phyloP scores from a whole-genome alignment of 2,797 vertebrate genomes.

The Hozukius guyotensis region DNA sequence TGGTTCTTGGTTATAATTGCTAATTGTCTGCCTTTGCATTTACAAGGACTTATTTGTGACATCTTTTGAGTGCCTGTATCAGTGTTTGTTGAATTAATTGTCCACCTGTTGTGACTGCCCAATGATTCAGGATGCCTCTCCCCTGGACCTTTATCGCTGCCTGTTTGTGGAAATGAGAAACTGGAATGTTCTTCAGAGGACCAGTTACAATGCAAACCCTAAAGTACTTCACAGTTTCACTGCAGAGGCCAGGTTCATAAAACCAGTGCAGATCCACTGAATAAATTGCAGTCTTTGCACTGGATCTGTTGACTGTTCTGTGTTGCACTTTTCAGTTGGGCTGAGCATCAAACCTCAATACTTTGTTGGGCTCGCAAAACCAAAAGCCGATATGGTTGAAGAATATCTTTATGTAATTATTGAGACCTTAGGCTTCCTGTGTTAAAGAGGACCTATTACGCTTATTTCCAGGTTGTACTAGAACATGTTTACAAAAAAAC shows the following conservation, averaged over 20 bases:
- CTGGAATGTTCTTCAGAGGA: neutral
- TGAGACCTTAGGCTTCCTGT: neutral
- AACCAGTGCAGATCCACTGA: neutral
- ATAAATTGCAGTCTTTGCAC: neutral
- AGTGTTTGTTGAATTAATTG: neutral
- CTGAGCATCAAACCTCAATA: neutral
- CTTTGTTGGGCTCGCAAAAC: neutral
- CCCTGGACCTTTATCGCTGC: neutral
- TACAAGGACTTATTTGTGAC: neutral
- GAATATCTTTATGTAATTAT: neutral
- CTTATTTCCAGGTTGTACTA: too few species aligned
- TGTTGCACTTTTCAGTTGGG: neutral
- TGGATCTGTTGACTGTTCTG: neutral
- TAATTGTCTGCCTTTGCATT: neutral
- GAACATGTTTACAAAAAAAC: too few species aligned
- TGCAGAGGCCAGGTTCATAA: neutral
- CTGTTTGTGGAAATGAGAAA: constrained; percentile 2
- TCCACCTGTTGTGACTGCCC: neutral
- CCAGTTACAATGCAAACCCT: neutral
- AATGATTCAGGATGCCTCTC: neutral
- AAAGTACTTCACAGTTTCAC: neutral
- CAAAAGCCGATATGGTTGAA: neutral
- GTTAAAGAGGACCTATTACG: neutral
- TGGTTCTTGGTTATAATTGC: constrained; percentile 13
- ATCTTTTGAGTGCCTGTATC: neutral